phyloP scores from a whole-genome alignment of 2,888 invertebrate species.

The Zhuqinia jingwanae region DNA sequence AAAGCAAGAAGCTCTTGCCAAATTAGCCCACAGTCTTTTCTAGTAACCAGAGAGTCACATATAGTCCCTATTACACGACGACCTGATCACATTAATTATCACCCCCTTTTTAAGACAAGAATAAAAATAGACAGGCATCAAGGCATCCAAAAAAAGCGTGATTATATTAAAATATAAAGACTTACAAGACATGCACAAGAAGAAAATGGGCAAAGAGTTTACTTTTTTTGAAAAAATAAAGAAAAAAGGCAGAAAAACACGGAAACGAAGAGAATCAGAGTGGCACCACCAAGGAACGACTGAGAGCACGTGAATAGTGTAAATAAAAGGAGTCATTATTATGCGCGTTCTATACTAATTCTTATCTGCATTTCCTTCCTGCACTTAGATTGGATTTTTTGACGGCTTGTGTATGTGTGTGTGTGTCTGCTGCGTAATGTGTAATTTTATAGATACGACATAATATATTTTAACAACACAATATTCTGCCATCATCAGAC shows the following conservation, averaged over 20 bases:
- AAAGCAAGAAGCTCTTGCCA: slow-evolving; percentile 15
- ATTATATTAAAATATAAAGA: too few species aligned
- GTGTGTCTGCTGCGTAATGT: neutral
- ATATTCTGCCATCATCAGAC: neutral
- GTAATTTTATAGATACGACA: neutral
- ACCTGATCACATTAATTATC: slow-evolving; percentile 10
- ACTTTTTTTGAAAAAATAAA: slow-evolving; percentile 23
- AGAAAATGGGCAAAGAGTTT: slow-evolving; percentile 37
- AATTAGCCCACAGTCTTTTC: slow-evolving; percentile 43
- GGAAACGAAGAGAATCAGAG: slow-evolving; percentile 67
- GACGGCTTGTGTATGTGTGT: too few species aligned
- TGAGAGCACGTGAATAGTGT: slow-evolving; percentile 59
- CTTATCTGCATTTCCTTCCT: slow-evolving; percentile 67
- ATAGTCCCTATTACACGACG: too few species aligned
- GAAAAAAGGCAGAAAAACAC: slow-evolving; percentile 55
- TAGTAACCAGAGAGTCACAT: slow-evolving; percentile 33
- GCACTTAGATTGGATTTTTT: neutral
- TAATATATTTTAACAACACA: too few species aligned
- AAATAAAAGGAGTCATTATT: slow-evolving; percentile 54
- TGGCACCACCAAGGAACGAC: slow-evolving; percentile 57
- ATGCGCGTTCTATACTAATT: slow-evolving; percentile 42
- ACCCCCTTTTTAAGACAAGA: neutral
- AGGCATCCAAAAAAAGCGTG: too few species aligned
- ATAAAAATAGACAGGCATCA: neutral
- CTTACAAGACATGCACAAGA: too few species aligned